Percentiles rank a stretch among this genome's conserved stretches.
phyloP scores from a whole-genome alignment of 2,888 invertebrate species.

The Polydrusus pterygomalis region DNA sequence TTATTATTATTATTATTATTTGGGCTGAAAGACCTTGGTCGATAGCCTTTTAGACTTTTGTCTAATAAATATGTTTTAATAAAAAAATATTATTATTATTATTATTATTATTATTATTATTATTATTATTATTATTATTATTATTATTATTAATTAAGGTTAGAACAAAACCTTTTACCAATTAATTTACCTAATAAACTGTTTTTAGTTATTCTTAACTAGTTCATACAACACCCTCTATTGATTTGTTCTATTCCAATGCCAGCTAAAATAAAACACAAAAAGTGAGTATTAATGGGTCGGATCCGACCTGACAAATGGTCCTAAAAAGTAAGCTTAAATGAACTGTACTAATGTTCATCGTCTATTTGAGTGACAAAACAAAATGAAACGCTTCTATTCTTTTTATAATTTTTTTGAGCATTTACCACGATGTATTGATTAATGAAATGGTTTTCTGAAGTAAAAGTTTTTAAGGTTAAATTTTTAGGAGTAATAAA shows the following conservation, averaged over 20 bases:
- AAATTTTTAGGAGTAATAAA: no score
- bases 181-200: neutral
- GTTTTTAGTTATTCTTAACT: neutral
- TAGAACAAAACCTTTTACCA: no score
- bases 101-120: no score
- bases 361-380: constrained; percentile 14
- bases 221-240: neutral
- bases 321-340: constrained; percentile 5
- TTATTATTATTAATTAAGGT: no score
- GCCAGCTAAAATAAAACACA: neutral
- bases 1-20: no score
- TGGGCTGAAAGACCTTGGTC: no score
- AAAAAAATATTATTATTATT: no score
- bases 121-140: no score
- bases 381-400: constrained; percentile 5
- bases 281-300: constrained; percentile 4
- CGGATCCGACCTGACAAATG: neutral
- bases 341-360: constrained; percentile 9
- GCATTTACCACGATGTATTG: neutral
- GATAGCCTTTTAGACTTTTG: no score
- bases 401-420: neutral
- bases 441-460: no score
- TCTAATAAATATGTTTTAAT: no score
- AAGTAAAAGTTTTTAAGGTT: no score
- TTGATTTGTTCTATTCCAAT: neutral